These are phyloP conservation scores for Trichonephila clavipes DNA, from an alignment of 1,140 invertebrate species.

Conservation along the genomic window DNA sequence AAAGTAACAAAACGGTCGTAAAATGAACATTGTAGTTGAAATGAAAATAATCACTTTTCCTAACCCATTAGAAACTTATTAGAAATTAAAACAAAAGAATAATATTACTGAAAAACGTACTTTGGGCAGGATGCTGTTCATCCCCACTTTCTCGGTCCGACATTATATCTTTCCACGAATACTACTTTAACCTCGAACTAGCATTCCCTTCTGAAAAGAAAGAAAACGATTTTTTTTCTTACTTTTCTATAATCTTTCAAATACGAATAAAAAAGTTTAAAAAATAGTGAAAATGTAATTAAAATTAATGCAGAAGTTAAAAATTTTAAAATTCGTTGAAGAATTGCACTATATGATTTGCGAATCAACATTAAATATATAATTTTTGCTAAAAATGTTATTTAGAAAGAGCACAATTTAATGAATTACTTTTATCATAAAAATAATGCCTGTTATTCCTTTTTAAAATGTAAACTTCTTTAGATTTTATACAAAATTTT, in stretches of 20 bases:
- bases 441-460: not conserved
- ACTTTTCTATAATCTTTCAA: constrained; percentile 32
- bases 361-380: not conserved
- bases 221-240: constrained; percentile 48
- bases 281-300: not conserved
- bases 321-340: not conserved
- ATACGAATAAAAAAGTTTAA: constrained; percentile 21
- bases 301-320: not conserved
- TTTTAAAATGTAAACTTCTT: too few species aligned
- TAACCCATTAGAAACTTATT: not conserved
- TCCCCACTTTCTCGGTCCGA: constrained; percentile 84
- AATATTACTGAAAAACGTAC: constrained; percentile 80
- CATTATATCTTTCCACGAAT: constrained; percentile 81
- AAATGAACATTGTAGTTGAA: not conserved
- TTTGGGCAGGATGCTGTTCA: constrained; percentile 83
- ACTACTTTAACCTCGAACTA: constrained; percentile 76
- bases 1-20: constrained; percentile 1
- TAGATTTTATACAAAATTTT: too few species aligned
- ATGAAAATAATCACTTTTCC: not conserved
- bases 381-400: not conserved
- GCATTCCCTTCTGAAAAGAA: constrained; percentile 51
- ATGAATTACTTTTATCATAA: not conserved
- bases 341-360: not conserved
- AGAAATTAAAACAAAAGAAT: constrained; percentile 8
- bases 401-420: not conserved